These are phyloP conservation scores for Syrrhaptes paradoxus DNA, from an alignment of 2,113 vertebrate genomes.

Conservation along the genomic window DNA sequence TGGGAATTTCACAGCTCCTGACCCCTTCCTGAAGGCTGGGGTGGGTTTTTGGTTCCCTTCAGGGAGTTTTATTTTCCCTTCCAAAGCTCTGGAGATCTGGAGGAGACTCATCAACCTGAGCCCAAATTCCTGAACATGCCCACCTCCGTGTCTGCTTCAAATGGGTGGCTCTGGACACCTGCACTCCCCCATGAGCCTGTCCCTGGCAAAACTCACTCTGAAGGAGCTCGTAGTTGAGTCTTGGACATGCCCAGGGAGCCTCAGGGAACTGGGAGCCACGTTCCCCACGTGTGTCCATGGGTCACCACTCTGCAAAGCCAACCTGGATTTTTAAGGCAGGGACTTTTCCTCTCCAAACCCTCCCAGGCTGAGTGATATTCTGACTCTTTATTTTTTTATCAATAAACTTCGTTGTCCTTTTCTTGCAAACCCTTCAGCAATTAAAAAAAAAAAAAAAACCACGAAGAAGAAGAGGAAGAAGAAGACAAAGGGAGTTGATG, in stretches of 20 bases:
- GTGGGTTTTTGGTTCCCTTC: background rate
- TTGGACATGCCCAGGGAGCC: background rate
- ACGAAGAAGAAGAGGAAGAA: conserved; percentile 39
- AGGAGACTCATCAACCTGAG: background rate
- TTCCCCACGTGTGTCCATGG: background rate
- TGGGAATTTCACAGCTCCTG: background rate
- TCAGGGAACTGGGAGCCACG: background rate
- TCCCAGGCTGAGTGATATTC: background rate
- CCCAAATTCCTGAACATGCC: background rate
- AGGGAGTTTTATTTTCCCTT: background rate
- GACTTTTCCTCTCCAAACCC: background rate
- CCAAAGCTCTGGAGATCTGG: background rate
- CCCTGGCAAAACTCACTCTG: background rate
- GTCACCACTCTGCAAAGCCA: background rate
- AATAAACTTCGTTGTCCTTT: conserved; percentile 37
- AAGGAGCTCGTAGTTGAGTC: background rate
- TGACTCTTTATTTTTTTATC: conserved; percentile 26
- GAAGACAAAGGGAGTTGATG: conserved; percentile 72
- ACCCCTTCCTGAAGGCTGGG: background rate
- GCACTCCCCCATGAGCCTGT: accelerated
- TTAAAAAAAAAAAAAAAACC: background rate
- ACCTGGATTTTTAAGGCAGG: background rate
- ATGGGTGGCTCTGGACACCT: accelerated
- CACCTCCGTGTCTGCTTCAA: background rate
- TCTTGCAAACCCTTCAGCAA: conserved; percentile 46